A percentile compares a stretch with the other conserved stretches of the same genome.
Conservation (phyloP, 2,113 vertebrate genomes). For the Aphelocoma coerulescens region DNA sequence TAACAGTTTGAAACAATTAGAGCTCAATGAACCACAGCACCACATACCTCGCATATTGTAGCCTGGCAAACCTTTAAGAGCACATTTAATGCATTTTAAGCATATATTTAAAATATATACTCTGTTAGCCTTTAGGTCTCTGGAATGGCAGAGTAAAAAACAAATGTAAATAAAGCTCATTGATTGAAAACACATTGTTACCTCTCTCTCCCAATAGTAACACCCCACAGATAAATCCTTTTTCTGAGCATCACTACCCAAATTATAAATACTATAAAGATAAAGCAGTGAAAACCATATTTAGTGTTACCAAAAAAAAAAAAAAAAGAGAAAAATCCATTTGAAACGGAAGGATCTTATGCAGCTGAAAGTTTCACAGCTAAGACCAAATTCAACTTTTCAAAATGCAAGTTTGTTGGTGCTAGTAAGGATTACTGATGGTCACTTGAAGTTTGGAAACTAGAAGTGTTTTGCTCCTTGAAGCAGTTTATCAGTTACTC, state of each 20-base stretch:
- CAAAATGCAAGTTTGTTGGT: neutral
- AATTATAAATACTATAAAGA: neutral
- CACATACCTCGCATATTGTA: neutral
- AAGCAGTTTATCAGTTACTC: neutral
- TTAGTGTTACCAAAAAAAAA: neutral
- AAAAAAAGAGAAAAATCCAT: neutral
- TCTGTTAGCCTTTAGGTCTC: neutral
- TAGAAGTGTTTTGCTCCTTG: neutral
- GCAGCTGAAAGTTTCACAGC: neutral
- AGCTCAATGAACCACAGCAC: slow-evolving; percentile 28
- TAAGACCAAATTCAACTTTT: neutral
- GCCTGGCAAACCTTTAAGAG: neutral
- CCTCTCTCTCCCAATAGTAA: neutral
- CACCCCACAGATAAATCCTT: neutral
- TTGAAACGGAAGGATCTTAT: neutral
- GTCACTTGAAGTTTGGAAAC: neutral
- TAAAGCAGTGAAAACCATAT: neutral
- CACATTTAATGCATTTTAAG: neutral
- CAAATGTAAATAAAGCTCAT: neutral
- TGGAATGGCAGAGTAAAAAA: neutral
- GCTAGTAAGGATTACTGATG: neutral
- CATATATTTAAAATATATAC: neutral
- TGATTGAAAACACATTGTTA: neutral
- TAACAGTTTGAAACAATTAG: slow-evolving; percentile 24
- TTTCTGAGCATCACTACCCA: neutral